These are phyloP conservation scores for Matsumurasca onukii DNA, from an alignment of 1,140 invertebrate species.

Conservation along the genomic window DNA sequence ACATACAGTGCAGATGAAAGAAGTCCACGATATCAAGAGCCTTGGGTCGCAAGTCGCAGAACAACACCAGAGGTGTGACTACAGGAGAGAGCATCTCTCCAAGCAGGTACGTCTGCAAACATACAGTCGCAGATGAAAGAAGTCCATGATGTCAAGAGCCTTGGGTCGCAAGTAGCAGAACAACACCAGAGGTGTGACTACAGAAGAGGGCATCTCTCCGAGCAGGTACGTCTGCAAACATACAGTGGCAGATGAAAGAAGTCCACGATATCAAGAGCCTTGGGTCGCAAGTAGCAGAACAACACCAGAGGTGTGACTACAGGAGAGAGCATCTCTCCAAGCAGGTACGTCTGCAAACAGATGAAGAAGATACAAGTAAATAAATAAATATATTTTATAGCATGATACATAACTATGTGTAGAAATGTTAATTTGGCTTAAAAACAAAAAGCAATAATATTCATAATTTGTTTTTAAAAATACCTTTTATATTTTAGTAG, in stretches of 20 bases:
- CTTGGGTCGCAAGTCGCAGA: conserved; percentile 73
- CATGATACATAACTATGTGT: too few species aligned
- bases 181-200: conserved; percentile 91
- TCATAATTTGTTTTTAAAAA: too few species aligned
- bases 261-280: conserved; percentile 88
- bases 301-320: conserved; percentile 92
- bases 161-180: conserved; percentile 74
- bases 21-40: conserved; percentile 94
- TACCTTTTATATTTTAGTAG: too few species aligned
- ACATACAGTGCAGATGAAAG: too few species aligned
- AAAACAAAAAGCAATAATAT: too few species aligned
- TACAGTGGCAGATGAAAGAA: too few species aligned
- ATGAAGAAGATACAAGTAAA: too few species aligned
- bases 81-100: conserved; percentile 92
- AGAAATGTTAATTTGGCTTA: too few species aligned
- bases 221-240: conserved; percentile 71
- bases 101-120: conserved; percentile 73
- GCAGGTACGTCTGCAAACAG: conserved; percentile 71
- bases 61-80: conserved; percentile 88
- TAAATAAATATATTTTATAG: too few species aligned
- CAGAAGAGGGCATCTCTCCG: conserved; percentile 88
- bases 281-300: conserved; percentile 71
- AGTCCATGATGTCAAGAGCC: conserved; percentile 90
- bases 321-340: conserved; percentile 92
- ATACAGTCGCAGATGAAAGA: too few species aligned